These are phyloP conservation scores for Achlya flavicornis DNA, from an alignment of 2,888 invertebrate genomes.

Conservation along the genomic window DNA sequence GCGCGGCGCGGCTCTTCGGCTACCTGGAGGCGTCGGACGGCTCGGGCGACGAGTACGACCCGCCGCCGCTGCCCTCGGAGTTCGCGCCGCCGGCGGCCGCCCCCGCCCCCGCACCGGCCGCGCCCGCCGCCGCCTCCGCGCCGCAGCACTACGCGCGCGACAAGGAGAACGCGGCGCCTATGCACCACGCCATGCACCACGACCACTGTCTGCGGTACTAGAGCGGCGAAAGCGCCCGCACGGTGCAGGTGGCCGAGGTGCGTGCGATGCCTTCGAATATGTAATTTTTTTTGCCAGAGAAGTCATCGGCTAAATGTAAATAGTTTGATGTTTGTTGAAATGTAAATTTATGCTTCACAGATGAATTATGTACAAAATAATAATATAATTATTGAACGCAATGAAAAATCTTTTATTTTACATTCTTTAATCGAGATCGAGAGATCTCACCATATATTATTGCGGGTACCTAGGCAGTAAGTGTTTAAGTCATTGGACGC, in stretches of 20 bases:
- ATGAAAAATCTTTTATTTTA: neutral
- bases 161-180: conserved; percentile 76
- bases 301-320: conserved; percentile 9
- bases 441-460: no score
- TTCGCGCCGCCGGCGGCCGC: conserved; percentile 41
- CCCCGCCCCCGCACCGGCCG: conserved; percentile 24
- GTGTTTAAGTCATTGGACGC: no score
- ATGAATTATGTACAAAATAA: conserved; percentile 46
- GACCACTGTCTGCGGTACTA: conserved; percentile 79
- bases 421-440: no score
- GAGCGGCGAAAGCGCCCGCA: no score
- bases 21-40: conserved; percentile 90
- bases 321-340: conserved; percentile 31
- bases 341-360: conserved; percentile 43
- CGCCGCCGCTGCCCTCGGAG: conserved; percentile 52
- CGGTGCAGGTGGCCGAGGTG: no score
- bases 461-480: no score
- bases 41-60: conserved; percentile 83
- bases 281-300: conserved; percentile 19
- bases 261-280: conserved; percentile 17
- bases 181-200: conserved; percentile 70
- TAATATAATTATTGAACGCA: conserved; percentile 19
- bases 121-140: conserved; percentile 26
- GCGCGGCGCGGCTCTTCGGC: conserved; percentile 88
- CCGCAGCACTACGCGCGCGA: conserved; percentile 65